Percentiles rank a stretch among this genome's conserved stretches.
Conservation (phyloP, 1,140 invertebrate species). For the Orchesella cincta region DNA sequence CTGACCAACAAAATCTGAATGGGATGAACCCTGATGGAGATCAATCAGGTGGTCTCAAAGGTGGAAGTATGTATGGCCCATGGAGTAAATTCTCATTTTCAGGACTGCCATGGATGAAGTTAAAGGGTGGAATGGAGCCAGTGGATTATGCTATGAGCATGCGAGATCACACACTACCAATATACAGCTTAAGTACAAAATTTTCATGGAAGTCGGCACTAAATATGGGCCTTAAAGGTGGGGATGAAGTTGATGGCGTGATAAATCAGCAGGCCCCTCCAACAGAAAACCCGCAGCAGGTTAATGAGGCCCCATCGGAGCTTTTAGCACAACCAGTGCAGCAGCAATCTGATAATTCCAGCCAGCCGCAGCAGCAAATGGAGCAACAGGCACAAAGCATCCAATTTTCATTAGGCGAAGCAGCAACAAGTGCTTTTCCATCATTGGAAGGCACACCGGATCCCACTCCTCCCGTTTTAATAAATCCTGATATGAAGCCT, state of each 20-base stretch:
- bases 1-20: not conserved
- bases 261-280: not conserved
- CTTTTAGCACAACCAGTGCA: not conserved
- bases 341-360: not conserved
- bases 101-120: not conserved
- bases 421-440: not conserved
- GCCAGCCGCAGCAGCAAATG: not conserved
- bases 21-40: not conserved
- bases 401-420: too few species aligned
- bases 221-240: constrained; percentile 37
- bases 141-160: not conserved
- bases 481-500: too few species aligned
- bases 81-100: not conserved
- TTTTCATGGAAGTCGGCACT: not conserved
- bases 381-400: not conserved
- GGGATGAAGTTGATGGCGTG: not conserved
- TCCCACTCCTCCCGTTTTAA: not conserved
- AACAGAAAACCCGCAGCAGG: too few species aligned
- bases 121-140: constrained; percentile 10
- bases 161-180: not conserved
- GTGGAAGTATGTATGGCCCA: not conserved
- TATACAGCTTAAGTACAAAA: not conserved
- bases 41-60: constrained; percentile 2
- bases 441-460: not conserved
- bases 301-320: too few species aligned